phyloP scores from a whole-genome alignment of 2,797 vertebrate genomes.

The Hipposideros larvatus region DNA sequence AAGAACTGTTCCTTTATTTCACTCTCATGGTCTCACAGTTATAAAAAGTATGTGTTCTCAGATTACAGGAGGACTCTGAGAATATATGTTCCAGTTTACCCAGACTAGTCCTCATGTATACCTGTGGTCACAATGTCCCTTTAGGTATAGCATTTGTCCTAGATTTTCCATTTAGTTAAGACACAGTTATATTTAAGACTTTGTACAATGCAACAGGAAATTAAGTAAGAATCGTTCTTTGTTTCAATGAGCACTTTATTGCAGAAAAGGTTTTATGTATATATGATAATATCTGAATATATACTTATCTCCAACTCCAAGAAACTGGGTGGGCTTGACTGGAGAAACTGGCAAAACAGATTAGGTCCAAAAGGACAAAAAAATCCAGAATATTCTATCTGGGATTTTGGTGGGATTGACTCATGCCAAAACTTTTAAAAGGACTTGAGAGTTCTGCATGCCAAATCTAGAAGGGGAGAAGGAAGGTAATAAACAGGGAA shows the following conservation, averaged over 20 bases:
- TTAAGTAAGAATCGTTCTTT: not conserved
- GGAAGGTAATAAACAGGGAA: not conserved
- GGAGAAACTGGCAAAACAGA: not conserved
- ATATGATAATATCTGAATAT: not conserved
- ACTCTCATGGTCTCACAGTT: not conserved
- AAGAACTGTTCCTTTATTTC: not conserved
- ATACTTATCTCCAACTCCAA: not conserved
- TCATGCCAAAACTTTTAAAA: not conserved
- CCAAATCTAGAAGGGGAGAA: not conserved
- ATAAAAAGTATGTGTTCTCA: not conserved
- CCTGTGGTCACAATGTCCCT: not conserved
- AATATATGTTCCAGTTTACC: not conserved
- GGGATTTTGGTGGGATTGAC: not conserved
- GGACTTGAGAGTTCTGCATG: not conserved
- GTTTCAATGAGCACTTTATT: not conserved
- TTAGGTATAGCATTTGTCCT: not conserved
- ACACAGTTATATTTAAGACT: not conserved
- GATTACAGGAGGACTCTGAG: not conserved
- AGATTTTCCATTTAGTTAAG: not conserved
- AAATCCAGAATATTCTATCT: not conserved
- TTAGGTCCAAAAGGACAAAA: not conserved
- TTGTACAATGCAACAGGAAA: not conserved
- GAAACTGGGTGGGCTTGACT: not conserved
- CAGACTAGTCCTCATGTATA: not conserved
- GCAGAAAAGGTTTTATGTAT: not conserved